These are phyloP conservation scores for Liposcelis brunnea DNA, from an alignment of 2,888 invertebrate species.

Conservation along the genomic window DNA sequence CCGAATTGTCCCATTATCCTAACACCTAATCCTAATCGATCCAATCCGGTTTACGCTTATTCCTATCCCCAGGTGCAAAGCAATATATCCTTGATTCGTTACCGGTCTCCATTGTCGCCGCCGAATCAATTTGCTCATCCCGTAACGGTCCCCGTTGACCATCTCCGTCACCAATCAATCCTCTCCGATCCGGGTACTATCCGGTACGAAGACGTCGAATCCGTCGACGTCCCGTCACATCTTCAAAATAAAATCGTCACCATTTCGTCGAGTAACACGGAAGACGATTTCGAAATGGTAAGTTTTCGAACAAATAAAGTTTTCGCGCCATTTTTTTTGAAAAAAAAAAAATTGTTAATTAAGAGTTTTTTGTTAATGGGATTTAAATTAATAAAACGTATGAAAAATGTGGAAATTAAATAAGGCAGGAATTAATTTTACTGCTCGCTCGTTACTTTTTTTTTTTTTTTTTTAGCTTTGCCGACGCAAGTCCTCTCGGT, in stretches of 20 bases:
- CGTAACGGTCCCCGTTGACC: background rate
- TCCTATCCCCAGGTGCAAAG: background rate
- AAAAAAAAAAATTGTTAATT: no score
- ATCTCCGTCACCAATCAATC: background rate
- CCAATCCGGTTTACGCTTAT: slow-evolving; percentile 5
- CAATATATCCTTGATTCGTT: no score
- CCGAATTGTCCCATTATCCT: slow-evolving; percentile 1
- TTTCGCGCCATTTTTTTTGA: no score
- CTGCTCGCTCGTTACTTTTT: no score
- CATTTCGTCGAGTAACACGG: slow-evolving; percentile 7
- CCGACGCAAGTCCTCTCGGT: no score
- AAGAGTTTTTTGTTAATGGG: no score
- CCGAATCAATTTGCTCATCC: background rate
- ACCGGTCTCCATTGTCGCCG: no score
- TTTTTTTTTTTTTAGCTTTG: no score
- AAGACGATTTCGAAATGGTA: slow-evolving; percentile 8
- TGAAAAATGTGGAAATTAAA: no score
- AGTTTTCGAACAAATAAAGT: no score
- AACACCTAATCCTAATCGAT: background rate
- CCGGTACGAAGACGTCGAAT: background rate
- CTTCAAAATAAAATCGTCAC: slow-evolving; percentile 1
- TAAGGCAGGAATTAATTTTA: no score
- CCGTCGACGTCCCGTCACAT: slow-evolving; percentile 2
- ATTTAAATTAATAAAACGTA: no score
- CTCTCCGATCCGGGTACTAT: background rate